These are phyloP conservation scores for Dascillus cervinus DNA, from an alignment of 2,888 invertebrate species.

Conservation along the genomic window DNA sequence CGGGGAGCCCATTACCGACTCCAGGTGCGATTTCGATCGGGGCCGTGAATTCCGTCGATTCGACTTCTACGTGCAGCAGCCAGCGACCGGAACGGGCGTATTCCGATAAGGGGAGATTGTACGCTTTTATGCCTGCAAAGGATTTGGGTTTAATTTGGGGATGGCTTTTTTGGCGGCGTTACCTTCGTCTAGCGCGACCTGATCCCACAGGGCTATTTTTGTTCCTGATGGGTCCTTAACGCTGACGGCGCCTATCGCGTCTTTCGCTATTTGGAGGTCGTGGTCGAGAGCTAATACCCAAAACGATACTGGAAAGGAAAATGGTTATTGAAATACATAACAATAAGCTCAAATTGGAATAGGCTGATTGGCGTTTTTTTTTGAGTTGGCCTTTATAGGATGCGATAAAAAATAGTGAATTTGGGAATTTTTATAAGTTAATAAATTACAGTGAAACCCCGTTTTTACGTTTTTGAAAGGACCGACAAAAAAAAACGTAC, in stretches of 20 bases:
- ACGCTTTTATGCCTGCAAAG: constrained; percentile 50
- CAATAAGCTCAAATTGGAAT: no score
- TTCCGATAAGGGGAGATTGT: constrained; percentile 48
- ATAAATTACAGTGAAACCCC: no score
- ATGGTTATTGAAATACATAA: no score
- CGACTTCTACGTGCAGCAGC: constrained; percentile 49
- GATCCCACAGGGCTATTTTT: constrained; percentile 59
- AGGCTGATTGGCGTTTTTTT: no score
- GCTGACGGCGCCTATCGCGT: constrained; percentile 52
- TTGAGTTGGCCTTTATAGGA: no score
- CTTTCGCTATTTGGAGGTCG: constrained; percentile 51
- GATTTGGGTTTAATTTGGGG: no score
- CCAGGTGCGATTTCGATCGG: constrained; percentile 47
- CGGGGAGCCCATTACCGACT: constrained; percentile 43
- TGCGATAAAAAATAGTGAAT: no score
- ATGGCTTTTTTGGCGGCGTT: no score
- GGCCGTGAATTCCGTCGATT: constrained; percentile 49
- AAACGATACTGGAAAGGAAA: constrained; percentile 58
- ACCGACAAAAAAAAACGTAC: no score
- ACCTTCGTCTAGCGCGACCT: constrained; percentile 58
- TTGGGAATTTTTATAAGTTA: no score
- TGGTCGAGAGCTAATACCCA: constrained; percentile 60
- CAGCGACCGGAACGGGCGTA: constrained; percentile 52
- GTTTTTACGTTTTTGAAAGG: no score
- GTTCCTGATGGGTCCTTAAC: constrained; percentile 56